Evolutionary conservation across 2,888 invertebrate genomes (phyloP), one percentile per base, ranked within the genome.

Genomic region (Nipponacmea schrenckii): DNA sequence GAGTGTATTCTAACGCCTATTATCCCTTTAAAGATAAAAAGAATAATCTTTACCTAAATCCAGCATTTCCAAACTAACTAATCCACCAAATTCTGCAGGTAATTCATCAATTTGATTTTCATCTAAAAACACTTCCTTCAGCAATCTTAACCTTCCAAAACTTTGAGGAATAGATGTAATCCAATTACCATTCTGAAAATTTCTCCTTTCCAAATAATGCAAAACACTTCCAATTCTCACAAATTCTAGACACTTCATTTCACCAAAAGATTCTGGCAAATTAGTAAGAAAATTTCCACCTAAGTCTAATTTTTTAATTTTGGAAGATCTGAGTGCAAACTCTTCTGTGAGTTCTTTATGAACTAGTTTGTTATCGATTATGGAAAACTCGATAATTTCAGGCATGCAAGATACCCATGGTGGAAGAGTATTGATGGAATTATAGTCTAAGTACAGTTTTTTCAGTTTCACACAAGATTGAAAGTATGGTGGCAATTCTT

Each of bases 151-250:
- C 31, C 73, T 63, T 68, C 82, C 75, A 69, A 86, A 79, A 69
- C 77, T 80, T 10, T 72, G 70, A 12, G 87, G 87, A 27, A 87
- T 70, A 14, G 72, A 70, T 8, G 71, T 63, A 8, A 87, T 62
- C 84, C 84, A 85, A 75, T 87, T 87, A 8, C 87, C 87, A 77
- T 85, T 87, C 69, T 83, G 84, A 71, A 83, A 84, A 63, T 83
- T 81, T 14, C 81, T 71, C 56, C 85, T 69, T 73, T 86, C 86
- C 8, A 85, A 67, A 71, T 86, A 86, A 62, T 78, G 81, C 39
- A 86, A 81, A 39, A 80, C 79, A 78, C 85, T 84, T 14, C 86
- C 86, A 27, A 84, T 68, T 65, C 84, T 80, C 39, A 85, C 65
- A 44, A 69, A 78, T 73, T 85, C 83, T 65, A 86, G 72, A 15